A percentile compares a stretch with the other conserved stretches of the same genome.
These are phyloP conservation scores for Rhabdomys pumilio DNA, from an alignment of 2,797 vertebrate genomes.

Conservation along the genomic window DNA sequence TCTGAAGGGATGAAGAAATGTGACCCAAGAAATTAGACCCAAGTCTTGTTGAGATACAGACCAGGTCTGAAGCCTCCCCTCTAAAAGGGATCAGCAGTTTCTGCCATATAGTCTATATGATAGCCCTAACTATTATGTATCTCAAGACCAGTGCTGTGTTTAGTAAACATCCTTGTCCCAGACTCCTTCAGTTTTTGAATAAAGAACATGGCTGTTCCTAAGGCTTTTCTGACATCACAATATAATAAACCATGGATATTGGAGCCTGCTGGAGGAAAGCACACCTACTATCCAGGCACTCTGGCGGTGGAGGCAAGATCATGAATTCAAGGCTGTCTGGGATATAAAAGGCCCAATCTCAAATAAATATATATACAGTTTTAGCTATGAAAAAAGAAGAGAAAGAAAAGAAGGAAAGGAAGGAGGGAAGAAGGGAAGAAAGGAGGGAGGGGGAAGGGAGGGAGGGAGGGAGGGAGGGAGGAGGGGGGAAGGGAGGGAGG, in stretches of 20 bases:
- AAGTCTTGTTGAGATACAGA: accelerated
- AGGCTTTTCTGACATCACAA: not conserved
- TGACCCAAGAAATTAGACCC: not conserved
- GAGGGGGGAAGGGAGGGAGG: not conserved
- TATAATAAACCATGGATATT: not conserved
- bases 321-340: not conserved
- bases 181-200: not conserved
- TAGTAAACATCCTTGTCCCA: not conserved
- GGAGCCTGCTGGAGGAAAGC: not conserved
- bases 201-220: not conserved
- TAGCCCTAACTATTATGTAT: not conserved
- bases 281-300: not conserved
- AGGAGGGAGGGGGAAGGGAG: no score
- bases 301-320: not conserved
- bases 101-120: not conserved
- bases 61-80: not conserved
- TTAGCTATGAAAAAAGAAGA: not conserved
- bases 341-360: not conserved
- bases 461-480: accelerated
- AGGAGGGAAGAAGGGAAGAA: no score
- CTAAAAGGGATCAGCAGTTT: not conserved
- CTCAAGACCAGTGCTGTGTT: no score
- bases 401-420: not conserved
- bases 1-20: not conserved
- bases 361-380: not conserved